Conservation (phyloP, 2,113 vertebrate genomes). For the Toxostoma redivivum region DNA sequence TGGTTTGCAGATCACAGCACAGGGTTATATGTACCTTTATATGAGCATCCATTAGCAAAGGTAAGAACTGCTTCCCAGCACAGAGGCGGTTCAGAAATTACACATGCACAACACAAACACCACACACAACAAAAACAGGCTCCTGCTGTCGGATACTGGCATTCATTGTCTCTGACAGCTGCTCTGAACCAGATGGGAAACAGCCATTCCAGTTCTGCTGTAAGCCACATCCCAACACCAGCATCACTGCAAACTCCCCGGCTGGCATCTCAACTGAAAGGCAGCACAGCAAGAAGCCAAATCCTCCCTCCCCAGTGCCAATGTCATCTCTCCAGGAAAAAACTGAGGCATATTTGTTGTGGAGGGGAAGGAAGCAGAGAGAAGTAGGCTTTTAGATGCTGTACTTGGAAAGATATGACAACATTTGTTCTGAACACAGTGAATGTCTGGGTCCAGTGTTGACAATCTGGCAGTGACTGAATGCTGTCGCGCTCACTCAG, state of each 20-base stretch:
- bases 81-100: not conserved
- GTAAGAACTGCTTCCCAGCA: not conserved
- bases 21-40: not conserved
- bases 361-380: not conserved
- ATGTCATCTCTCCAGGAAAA: not conserved
- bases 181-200: conserved; percentile 51
- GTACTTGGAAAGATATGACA: not conserved
- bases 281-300: not conserved
- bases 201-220: conserved; percentile 13
- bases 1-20: not conserved
- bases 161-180: not conserved
- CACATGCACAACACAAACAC: not conserved
- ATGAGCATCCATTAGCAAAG: not conserved
- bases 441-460: not conserved
- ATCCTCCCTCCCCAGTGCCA: not conserved
- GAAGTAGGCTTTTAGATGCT: not conserved
- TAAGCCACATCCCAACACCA: conserved; percentile 33
- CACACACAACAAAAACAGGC: not conserved
- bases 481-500: not conserved
- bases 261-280: not conserved
- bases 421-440: not conserved
- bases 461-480: not conserved
- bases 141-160: not conserved
- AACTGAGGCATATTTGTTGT: not conserved
- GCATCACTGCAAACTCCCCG: not conserved